A percentile compares a stretch with the other conserved stretches of the same genome.
These are phyloP conservation scores for Tenodera sinensis DNA, from an alignment of 2,888 invertebrate genomes.

Conservation along the genomic window DNA sequence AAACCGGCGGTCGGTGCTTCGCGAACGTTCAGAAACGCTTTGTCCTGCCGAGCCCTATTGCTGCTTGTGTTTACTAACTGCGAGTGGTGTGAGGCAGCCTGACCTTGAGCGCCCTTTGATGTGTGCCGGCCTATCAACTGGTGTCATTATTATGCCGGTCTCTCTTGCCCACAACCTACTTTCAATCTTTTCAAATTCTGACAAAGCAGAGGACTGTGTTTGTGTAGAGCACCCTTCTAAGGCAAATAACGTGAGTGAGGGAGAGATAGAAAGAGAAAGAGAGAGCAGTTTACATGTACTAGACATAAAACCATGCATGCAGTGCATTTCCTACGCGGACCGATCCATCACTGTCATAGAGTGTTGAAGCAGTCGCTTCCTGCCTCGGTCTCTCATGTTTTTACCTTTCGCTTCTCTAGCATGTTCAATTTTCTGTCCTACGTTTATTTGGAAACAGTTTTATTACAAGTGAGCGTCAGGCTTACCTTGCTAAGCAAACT, in stretches of 20 bases:
- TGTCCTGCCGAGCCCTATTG: too few species aligned
- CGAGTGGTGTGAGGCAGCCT: too few species aligned
- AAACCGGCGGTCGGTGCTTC: too few species aligned
- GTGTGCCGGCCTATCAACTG: too few species aligned
- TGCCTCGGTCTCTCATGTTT: neutral
- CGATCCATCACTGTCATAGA: constrained; percentile 7
- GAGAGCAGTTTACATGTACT: neutral
- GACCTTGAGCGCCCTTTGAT: too few species aligned
- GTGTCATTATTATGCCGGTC: too few species aligned
- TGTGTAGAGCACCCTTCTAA: neutral
- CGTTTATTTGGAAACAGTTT: neutral
- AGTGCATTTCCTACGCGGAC: neutral
- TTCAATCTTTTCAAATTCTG: too few species aligned
- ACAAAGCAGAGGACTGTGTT: neutral
- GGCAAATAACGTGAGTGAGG: neutral
- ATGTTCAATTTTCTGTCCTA: neutral
- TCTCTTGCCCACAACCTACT: too few species aligned
- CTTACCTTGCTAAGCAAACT: too few species aligned
- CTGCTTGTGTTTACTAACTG: too few species aligned
- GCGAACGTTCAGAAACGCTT: too few species aligned
- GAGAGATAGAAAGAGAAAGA: neutral
- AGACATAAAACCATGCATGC: neutral
- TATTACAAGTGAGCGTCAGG: neutral
- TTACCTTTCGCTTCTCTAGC: neutral
- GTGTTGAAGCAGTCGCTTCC: neutral